Conservation (phyloP, 2,797 vertebrate genomes). For the Mormyrus proboscirostris region DNA sequence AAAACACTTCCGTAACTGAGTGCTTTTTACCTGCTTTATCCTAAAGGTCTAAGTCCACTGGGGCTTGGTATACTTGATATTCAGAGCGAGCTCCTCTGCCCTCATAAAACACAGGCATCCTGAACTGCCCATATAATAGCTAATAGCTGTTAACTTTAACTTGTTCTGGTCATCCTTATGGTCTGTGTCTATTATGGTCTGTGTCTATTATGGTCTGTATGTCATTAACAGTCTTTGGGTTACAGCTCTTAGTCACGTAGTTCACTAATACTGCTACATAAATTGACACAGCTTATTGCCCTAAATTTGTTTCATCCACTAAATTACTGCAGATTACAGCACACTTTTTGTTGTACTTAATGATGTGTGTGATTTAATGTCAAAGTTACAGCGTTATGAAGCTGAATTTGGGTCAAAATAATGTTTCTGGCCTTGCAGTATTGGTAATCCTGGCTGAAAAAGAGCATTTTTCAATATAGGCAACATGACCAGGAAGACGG, state of each 20-base stretch:
- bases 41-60: not conserved
- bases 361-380: not conserved
- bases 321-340: not conserved
- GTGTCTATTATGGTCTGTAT: not conserved
- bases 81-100: not conserved
- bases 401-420: not conserved
- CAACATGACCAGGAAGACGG: conserved; percentile 53
- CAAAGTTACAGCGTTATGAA: not conserved
- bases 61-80: not conserved
- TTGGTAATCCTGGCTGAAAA: conserved; percentile 42
- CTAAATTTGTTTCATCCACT: not conserved
- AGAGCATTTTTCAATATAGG: conserved; percentile 41
- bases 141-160: not conserved
- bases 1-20: not conserved
- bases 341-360: not conserved
- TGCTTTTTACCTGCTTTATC: not conserved
- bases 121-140: not conserved
- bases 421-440: not conserved
- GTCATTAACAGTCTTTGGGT: not conserved
- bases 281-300: not conserved
- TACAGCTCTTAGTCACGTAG: not conserved
- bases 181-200: not conserved
- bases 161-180: not conserved
- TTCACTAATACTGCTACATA: not conserved
- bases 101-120: not conserved